Base-by-base conservation (phyloP, 2,888 invertebrate species). In the Hololepta plana region DNA sequence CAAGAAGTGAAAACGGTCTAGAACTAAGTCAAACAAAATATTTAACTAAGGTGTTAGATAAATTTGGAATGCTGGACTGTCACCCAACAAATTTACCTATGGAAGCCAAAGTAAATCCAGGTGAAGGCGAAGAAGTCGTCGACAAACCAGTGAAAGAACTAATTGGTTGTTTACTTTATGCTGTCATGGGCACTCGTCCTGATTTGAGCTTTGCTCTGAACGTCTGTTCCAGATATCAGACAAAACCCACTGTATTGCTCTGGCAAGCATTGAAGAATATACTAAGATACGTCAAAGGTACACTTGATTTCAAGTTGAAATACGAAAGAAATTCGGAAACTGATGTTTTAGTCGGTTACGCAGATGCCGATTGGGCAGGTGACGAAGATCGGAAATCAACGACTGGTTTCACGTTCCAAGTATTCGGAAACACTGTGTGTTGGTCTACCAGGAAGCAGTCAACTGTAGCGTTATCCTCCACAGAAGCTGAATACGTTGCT, bases 71-170 rank as follows among this genome's bases (percentile, higher is more conserved):
- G 27, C 9, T 15, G 7, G 20, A 27, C 3, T 21, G 27, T 13
- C 20, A 20, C 11, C 20, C 17, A n/a, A 27, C 17, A 8, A 19
- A 27, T 10, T 32, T 30, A 20, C 30, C 30, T 26, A 27, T 27
- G 27, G 30, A 27, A 10, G 22, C 17, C n/a, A 31, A 24, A 15
- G 20, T 20, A 21, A 20, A 45, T 16, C 45, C 43, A 20, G 44
- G 34, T 17, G 46, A 44, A 29, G 46, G 44, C 32, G 48, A 45
- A 33, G 49, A 46, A 29, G 43, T 47, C 24, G 46, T 47, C 20
- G 43, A 42, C 10, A 27, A 27, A 4, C 12, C 15, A 12, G 35
- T 31, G 31, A 23, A 33, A 27, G 30, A 31, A 21, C 14, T 33
- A 8, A 30, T 38, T 24, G 36, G 35, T 2, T 32, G 32, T 9